Conservation (phyloP, 2,888 invertebrate species). For the Drosophila leonis region DNA sequence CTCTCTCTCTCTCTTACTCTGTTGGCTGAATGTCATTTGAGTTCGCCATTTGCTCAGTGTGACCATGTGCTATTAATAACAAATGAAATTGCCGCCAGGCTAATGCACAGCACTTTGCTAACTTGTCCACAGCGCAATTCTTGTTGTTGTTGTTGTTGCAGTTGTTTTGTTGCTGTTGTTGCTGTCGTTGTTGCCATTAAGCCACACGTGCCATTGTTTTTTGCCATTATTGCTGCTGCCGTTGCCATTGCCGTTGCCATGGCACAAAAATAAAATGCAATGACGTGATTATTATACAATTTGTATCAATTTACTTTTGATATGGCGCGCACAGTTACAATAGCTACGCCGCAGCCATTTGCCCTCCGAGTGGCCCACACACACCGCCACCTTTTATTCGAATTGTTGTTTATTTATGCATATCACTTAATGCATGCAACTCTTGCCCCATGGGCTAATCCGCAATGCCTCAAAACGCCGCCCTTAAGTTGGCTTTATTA, state of each 20-base stretch:
- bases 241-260: slow-evolving; percentile 17
- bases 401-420: slow-evolving; percentile 69
- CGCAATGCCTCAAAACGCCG: slow-evolving; percentile 26
- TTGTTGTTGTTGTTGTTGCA: slow-evolving; percentile 6
- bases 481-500: slow-evolving; percentile 50
- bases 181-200: slow-evolving; percentile 38
- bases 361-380: neutral
- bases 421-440: slow-evolving; percentile 55
- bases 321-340: slow-evolving; percentile 10
- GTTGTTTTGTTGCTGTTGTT: neutral
- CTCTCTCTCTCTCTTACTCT: neutral
- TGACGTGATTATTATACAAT: slow-evolving; percentile 84
- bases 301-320: slow-evolving; percentile 82
- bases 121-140: slow-evolving; percentile 31
- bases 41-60: slow-evolving; percentile 38
- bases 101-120: slow-evolving; percentile 49
- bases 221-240: slow-evolving; percentile 15
- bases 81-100: slow-evolving; percentile 48
- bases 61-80: slow-evolving; percentile 56
- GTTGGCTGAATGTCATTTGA: slow-evolving; percentile 3
- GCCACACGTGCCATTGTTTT: slow-evolving; percentile 51
- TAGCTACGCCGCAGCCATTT: neutral
- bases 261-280: slow-evolving; percentile 80
- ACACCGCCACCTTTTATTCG: neutral
- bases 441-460: slow-evolving; percentile 15